These are phyloP conservation scores for Hyalella azteca DNA, from an alignment of 2,888 invertebrate genomes.

Conservation along the genomic window DNA sequence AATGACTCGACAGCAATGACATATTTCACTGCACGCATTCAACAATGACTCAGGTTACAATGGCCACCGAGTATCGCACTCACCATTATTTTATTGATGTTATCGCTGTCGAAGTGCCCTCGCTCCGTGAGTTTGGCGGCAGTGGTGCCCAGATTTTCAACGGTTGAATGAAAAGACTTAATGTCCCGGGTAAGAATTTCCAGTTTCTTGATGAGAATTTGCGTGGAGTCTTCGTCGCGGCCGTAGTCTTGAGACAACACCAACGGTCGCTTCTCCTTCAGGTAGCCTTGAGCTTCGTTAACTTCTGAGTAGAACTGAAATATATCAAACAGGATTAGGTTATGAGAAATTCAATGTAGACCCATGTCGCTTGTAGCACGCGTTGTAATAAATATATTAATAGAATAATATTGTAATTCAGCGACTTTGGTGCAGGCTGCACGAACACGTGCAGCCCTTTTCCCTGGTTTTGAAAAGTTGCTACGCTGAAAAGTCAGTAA, in stretches of 20 bases:
- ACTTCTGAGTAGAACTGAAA: slow-evolving; percentile 85
- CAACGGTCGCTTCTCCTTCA: slow-evolving; percentile 80
- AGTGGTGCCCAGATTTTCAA: slow-evolving; percentile 74
- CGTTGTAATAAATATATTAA: no score
- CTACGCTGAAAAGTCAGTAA: no score
- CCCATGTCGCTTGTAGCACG: no score
- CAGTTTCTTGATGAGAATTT: slow-evolving; percentile 80
- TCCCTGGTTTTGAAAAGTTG: no score
- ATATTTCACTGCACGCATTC: no score
- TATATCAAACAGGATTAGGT: slow-evolving; percentile 38
- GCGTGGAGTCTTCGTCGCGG: slow-evolving; percentile 90
- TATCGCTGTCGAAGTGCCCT: slow-evolving; percentile 80
- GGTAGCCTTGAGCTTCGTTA: slow-evolving; percentile 90
- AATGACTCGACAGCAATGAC: no score
- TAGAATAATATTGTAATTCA: no score
- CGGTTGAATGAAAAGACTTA: slow-evolving; percentile 75
- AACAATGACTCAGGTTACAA: no score
- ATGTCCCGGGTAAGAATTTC: slow-evolving; percentile 84
- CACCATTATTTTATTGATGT: slow-evolving; percentile 73
- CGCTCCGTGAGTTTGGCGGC: slow-evolving; percentile 74
- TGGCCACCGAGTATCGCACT: slow-evolving; percentile 39
- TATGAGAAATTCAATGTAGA: no score
- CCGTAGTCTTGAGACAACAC: slow-evolving; percentile 81
- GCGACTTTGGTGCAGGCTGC: no score
- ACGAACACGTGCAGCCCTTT: no score